Evolutionary conservation across 2,797 vertebrate species (phyloP), one percentile per base, ranked within the genome.

Genomic region (Calcarius lapponicus): DNA sequence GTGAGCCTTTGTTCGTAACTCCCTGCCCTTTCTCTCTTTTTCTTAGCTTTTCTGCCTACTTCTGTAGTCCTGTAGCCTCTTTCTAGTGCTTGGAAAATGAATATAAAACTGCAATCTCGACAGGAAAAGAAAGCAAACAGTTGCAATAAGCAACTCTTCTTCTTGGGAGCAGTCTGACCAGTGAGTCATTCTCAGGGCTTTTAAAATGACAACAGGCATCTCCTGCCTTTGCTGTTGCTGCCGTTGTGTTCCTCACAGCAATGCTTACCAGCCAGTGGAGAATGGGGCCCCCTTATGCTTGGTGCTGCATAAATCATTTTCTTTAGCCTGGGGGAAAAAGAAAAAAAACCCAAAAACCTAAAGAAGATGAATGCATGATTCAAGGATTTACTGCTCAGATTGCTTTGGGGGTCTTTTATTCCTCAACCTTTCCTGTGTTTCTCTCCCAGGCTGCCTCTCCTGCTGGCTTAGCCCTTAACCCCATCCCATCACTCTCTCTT

Each of bases 281-380:
- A 97, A 93, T 92, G 82, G 92, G 93, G 81, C 91, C 91, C 84
- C 92, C 86, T 92, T 97, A 96, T 92, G 95, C 95, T 94, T 95
- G 81, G 62, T 93, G 91, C 95, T 97, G 93, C 91, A 93, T 95
- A 96, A 96, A 96, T 96, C 92, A 95, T 90, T 94, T 96, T 93
- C 92, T 96, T 92, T 94, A 93, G 95, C 94, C 93, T 95, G 90
- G 60, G 85, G 79, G 38, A 51, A 92, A 86, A 94, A 82, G 13
- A 9, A 78, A 78, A 19, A 34, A 32, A 31, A 17, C 3, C 14
- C 53, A 72, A 25, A 48, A 56, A 29, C 7, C n/a, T 67, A 67
- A 91, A 90, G 78, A 93, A 95, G 83, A 95, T 95, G 83, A 95
- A 97, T 95, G 94, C 61, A 3, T 87, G 86, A 95, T 92, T 93